Evolutionary conservation across 2,113 vertebrate genomes (phyloP), one percentile per base, ranked within the genome.

Genomic region (Otis tarda): DNA sequence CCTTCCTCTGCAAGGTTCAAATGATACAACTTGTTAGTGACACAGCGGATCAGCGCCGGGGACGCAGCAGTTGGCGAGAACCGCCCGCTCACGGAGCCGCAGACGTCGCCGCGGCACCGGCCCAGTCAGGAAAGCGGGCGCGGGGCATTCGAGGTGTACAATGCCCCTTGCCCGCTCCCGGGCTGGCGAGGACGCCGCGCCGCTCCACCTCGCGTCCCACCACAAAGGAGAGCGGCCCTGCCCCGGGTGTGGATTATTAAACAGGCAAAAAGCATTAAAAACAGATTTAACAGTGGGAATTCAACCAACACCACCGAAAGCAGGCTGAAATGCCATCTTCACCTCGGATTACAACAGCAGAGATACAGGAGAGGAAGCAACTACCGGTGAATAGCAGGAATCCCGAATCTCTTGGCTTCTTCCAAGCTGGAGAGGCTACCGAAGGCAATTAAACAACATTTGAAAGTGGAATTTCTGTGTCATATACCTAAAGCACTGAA

Each of bases 1-100:
- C 99, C 99, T 98, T 99, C 99, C 98, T 99, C 99, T 99, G 99
- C 98, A 99, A 98, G 98, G 98, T 98, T 98, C 97, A 98, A 98
- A 98, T 96, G 90, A 97, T 95, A 95, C 30, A 93, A 96, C 89
- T 96, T 92, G 97, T 98, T 98, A 98, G 97, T 86, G 95, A 98
- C 95, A 98, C 94, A 89, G 96, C 96, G 94, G 79, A 96, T 98
- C 93, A 95, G 97, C 33, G 8, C 89, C 49, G 94, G 82, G 94
- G 89, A 91, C n/a, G 89, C 91, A 93, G 87, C 57, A 39, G 87
- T 30, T 33, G 33, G 60, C 0, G 2, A 90, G 93, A 56, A 89
- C 10, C 1, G n/a, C 18, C 68, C 5, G 25, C 70, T 71, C 79
- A 20, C 53, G 91, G 82, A 67, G 73, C 90, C 23, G 2, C 41